Base-by-base conservation (phyloP, 2,797 vertebrate species). In the Holocentrus rufus region DNA sequence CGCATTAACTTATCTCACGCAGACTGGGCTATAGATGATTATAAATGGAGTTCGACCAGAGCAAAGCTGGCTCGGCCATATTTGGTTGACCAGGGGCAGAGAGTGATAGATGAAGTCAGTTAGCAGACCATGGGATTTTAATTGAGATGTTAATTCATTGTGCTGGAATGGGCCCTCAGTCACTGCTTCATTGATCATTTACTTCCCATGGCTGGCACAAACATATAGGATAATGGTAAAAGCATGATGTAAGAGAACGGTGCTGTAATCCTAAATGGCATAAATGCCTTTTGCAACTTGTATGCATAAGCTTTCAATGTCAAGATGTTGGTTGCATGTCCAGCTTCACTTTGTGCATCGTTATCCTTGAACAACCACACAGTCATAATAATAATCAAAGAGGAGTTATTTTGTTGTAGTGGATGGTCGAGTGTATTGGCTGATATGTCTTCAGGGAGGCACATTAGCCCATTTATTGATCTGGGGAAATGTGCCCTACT, bases 141-240 rank as follows among this genome's bases (percentile, higher is more conserved):
- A 90, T 90, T 87, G 89, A 84, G 84, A 71, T 75, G 81, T 85
- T n/a, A n/a, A n/a, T n/a, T 87, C 79, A 74, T 84, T 79, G 84
- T 88, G 71, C 75, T 54, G 65, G 80, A 88, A 88, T 69, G 60
- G 65, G 58, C 63, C 61, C 71, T 11, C 62, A 55, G 60, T 52
- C 62, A 53, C 64, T 60, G 81, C 77, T 79, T 80, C 76, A 85
- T 82, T 87, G 86, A 84, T 86, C 73, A 74, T 59, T 68, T 74
- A 59, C 74, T 74, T 64, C 59, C 74, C 56, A 73, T 77, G 73
- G 79, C 71, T 69, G 62, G 57, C 23, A n/a, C 56, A 60, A 72
- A 73, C 69, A 36, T 56, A 73, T 20, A 69, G 68, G 57, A 44
- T 2, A 30, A 61, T 31, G 71, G 55, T 76, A 52, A 67, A 63